phyloP scores from a whole-genome alignment of 2,888 invertebrate species.

The Protula sp. region DNA sequence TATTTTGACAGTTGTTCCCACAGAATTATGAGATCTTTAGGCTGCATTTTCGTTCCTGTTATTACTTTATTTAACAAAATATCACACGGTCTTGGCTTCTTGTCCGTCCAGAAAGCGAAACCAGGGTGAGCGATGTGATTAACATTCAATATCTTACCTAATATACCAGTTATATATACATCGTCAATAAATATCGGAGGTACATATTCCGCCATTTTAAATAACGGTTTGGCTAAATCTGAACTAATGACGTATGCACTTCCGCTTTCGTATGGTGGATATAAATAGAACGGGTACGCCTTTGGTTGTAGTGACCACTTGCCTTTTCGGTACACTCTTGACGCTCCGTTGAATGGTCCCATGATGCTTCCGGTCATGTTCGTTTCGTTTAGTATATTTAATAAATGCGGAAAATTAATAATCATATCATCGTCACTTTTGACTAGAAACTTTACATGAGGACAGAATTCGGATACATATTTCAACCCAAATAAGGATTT shows the following conservation, averaged over 20 bases:
- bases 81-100: slow-evolving; percentile 16
- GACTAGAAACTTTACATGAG: slow-evolving; percentile 16
- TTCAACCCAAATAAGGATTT: slow-evolving; percentile 26
- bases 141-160: slow-evolving; percentile 21
- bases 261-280: slow-evolving; percentile 26
- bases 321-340: slow-evolving; percentile 12
- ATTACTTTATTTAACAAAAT: slow-evolving; percentile 12
- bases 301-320: slow-evolving; percentile 20
- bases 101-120: slow-evolving; percentile 23
- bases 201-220: slow-evolving; percentile 19
- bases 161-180: slow-evolving; percentile 29
- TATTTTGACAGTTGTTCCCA: slow-evolving; percentile 15
- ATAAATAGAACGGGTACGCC: slow-evolving; percentile 19
- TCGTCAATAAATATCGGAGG: slow-evolving; percentile 26
- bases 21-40: slow-evolving; percentile 2
- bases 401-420: slow-evolving; percentile 22
- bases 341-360: slow-evolving; percentile 20
- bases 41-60: slow-evolving; percentile 14
- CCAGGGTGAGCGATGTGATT: slow-evolving; percentile 17
- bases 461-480: slow-evolving; percentile 19
- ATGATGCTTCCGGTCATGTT: slow-evolving; percentile 17
- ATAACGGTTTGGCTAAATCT: slow-evolving; percentile 19
- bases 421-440: slow-evolving; percentile 30
- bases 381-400: slow-evolving; percentile 5
- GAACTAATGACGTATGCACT: slow-evolving; percentile 22